Evolutionary conservation across 92 coral and sea anemone genomes (phyloP), one percentile per base, ranked within the genome.

Genomic region (Montipora capitata): DNA sequence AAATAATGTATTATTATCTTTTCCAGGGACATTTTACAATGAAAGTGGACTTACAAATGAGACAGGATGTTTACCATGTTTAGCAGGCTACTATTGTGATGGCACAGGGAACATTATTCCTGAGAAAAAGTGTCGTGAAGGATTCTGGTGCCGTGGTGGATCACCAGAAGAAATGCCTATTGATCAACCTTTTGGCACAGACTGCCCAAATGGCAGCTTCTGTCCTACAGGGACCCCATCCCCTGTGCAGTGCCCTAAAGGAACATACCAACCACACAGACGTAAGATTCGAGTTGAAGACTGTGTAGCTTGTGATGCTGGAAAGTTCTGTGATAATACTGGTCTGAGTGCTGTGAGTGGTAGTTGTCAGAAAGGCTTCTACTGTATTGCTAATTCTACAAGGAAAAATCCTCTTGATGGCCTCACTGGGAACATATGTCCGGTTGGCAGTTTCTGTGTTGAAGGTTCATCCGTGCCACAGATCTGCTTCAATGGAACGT

Each of bases 131-230:
- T 98, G 99, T 43, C 74, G 90, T 13, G 88, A 93, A 81, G 99
- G 99, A 10, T 90, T 90, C 93, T 98, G 99, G 99, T 98, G 99
- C 66, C 86, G 85, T 18, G 88, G 94, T 4, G 96, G 98, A 17
- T 98, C 99, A 2, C 90, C 77, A 5, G 96, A 89, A 42, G 77
- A 85, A 38, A 79, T 96, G 45, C 98, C 99, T 39, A 40, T 92
- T 9, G 69, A 85, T 76, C 76, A 96, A 68, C 91, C 94, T 2
- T 94, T 77, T 61, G 98, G 98, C 40, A 89, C 95, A 45, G 90
- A 91, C 72, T 98, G 99, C 73, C 99, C 99, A 5, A 98, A 96
- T 82, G 99, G 99, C n/a, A 96, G 95, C 89, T 98, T 94, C 90
- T 98, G 99, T 66, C 98, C 98, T 16, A 93, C 85, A 45, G 99